Conservation (phyloP, 2,888 invertebrate genomes). For the Sepiola atlantica region DNA sequence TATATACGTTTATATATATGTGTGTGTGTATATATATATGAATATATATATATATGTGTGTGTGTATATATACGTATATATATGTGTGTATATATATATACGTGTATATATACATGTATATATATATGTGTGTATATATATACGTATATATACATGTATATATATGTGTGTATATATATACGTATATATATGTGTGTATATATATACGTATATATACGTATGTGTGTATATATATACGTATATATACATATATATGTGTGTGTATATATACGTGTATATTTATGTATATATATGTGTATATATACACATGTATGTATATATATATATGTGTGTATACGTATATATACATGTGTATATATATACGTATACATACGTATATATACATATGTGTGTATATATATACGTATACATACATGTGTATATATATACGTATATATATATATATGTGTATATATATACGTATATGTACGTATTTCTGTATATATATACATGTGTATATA, state of each 20-base stretch:
- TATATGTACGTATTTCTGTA: too few species aligned
- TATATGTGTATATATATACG: neutral
- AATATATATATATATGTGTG: neutral
- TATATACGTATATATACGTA: neutral
- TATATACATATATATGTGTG: too few species aligned
- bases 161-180: neutral
- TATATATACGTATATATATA: neutral
- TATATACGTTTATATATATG: too few species aligned
- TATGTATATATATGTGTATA: neutral
- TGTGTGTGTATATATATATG: constrained; percentile 6
- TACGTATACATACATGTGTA: neutral
- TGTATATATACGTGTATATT: neutral
- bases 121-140: too few species aligned
- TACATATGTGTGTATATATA: neutral
- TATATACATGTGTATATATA: neutral
- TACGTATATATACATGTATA: neutral
- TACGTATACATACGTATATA: neutral
- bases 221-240: neutral
- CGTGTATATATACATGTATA: neutral
- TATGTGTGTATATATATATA: neutral
- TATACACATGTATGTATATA: neutral
- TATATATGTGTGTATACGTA: neutral
- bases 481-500: too few species aligned
- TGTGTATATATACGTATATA: neutral
- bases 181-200: neutral